Evolutionary conservation across 2,797 vertebrate species (phyloP), one percentile per base, ranked within the genome.

Genomic region (Sphenodon punctatus): DNA sequence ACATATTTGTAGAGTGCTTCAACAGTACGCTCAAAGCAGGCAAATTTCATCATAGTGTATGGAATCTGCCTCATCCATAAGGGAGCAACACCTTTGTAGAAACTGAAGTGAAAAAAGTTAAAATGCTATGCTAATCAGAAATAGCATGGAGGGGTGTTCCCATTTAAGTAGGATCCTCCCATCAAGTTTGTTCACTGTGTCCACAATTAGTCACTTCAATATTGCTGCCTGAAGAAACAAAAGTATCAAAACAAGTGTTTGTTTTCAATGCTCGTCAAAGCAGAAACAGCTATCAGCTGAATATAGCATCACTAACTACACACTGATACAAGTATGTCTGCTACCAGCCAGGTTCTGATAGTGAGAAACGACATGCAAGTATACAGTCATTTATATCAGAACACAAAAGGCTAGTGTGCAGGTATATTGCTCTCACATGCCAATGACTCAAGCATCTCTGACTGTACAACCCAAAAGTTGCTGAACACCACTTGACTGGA

Each of bases 21-120:
- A 82, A 99, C 98, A 1, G 99, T 99, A 49, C 99, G 97, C 93
- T 99, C 99, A 71, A 99, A 99, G 95, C 99, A 99, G 89, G 99
- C 96, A 8, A 99, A 99, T 90, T 99, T 99, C 98, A 99, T 99
- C 99, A 99, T 99, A 78, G 99, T 99, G 92, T 99, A 99, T 13
- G 99, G 98, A 86, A 99, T 99, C 96, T 99, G 99, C 67, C 99
- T 98, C 99, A 99, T 99, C 98, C 99, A 99, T 20, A 99, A 96
- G 2, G 99, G 98, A 22, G 97, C 97, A 91, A 99, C 97, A 10
- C 99, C 98, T 89, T 99, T 99, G 88, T 99, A 99, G 96, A 99
- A 99, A 49, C 99, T 99, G 81, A 80, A 76, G 82, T 20, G 81
- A 17, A 78, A 73, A 5, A 76, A 5, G 82, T 59, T 7, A 87